Evolutionary conservation across 2,888 invertebrate genomes (phyloP).

Genomic region (Ormia ochracea): DNA sequence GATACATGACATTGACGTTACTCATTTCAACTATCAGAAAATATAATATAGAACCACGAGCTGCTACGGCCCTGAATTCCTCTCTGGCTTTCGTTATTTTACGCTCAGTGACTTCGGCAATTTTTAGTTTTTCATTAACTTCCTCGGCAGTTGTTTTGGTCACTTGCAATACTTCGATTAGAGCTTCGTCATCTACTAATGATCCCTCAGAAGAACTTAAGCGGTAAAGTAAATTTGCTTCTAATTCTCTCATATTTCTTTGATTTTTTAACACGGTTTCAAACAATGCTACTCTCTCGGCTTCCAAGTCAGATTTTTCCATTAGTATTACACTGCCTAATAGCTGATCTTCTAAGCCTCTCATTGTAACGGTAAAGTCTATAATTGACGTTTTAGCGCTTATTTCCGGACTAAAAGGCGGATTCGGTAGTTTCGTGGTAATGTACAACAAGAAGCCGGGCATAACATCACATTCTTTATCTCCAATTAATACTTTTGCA

Average conservation of each 20-base stretch:
- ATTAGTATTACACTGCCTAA: slow-evolving; percentile 95
- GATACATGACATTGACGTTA: slow-evolving; percentile 97
- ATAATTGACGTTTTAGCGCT: slow-evolving; percentile 98
- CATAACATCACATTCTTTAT: slow-evolving; percentile 98
- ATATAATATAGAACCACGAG: slow-evolving; percentile 94
- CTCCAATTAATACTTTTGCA: slow-evolving; percentile 94
- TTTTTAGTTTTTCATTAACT: slow-evolving; percentile 94
- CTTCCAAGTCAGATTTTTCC: slow-evolving; percentile 97
- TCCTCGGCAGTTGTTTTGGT: slow-evolving; percentile 94
- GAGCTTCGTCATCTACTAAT: slow-evolving; percentile 95
- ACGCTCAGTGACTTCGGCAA: slow-evolving; percentile 94
- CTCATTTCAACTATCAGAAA: slow-evolving; percentile 98
- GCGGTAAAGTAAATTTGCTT: slow-evolving; percentile 93
- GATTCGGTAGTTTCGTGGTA: slow-evolving; percentile 96
- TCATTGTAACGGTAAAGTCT: slow-evolving; percentile 98
- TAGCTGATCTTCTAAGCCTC: slow-evolving; percentile 95
- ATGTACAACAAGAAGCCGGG: slow-evolving; percentile 96
- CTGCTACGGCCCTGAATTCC: slow-evolving; percentile 96
- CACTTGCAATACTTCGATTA: slow-evolving; percentile 91
- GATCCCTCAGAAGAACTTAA: slow-evolving; percentile 95
- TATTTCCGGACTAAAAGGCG: slow-evolving; percentile 97
- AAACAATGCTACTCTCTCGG: slow-evolving; percentile 93
- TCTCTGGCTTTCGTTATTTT: slow-evolving; percentile 96
- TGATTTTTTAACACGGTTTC: slow-evolving; percentile 98
- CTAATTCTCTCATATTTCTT: slow-evolving; percentile 95